A percentile compares a stretch with the other conserved stretches of the same genome.
Evolutionary conservation across 2,888 invertebrate genomes (phyloP).

Genomic region (Sturmia bella): DNA sequence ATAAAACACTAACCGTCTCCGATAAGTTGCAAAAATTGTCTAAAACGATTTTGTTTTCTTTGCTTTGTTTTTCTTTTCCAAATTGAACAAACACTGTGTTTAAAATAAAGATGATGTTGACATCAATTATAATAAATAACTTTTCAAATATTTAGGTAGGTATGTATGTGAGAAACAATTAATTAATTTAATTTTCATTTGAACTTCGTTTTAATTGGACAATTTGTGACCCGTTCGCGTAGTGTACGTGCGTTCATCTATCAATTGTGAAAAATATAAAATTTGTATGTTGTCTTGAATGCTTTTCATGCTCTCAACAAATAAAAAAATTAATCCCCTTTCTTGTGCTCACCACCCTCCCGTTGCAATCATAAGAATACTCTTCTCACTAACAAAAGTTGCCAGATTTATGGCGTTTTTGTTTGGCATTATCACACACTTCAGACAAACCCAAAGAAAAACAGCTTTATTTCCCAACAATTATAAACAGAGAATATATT

Average conservation of each 20-base stretch:
- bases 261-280: constrained; percentile 69
- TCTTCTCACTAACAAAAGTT: constrained; percentile 30
- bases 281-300: constrained; percentile 51
- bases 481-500: too few species aligned
- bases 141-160: constrained; percentile 10
- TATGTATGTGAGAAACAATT: constrained; percentile 61
- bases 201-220: constrained; percentile 70
- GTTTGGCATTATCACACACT: background rate
- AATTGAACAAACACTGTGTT: constrained; percentile 10
- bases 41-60: background rate
- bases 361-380: background rate
- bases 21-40: background rate
- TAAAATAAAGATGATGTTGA: constrained; percentile 27
- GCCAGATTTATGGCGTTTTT: constrained; percentile 34
- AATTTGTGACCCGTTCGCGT: constrained; percentile 70
- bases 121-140: constrained; percentile 1
- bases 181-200: constrained; percentile 71
- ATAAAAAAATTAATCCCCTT: constrained; percentile 6
- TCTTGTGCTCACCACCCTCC: background rate
- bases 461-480: background rate
- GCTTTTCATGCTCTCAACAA: constrained; percentile 45
- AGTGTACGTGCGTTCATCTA: constrained; percentile 66
- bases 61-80: constrained; percentile 28
- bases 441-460: background rate
- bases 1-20: constrained; percentile 31